Evolutionary conservation across 1,140 invertebrate genomes (phyloP).

Genomic region (Wiebesia pumilae): DNA sequence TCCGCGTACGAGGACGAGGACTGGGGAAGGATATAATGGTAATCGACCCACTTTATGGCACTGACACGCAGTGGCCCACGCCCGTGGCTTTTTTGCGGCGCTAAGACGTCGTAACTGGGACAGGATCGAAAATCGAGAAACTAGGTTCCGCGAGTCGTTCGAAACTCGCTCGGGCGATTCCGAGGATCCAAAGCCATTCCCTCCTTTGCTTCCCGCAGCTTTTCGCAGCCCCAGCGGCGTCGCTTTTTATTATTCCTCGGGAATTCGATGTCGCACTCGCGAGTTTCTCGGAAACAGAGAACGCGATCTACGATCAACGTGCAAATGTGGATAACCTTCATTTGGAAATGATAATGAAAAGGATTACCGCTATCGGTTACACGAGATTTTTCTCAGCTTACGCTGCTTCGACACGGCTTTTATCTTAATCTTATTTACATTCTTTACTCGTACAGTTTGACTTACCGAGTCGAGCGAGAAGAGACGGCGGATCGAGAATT

Average conservation of each 20-base stretch:
- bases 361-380: not conserved
- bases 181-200: not conserved
- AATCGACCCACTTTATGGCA: not conserved
- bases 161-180: not conserved
- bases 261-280: too few relatives aligned
- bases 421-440: not conserved
- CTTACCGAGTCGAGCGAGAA: not conserved
- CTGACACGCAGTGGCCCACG: not conserved
- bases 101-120: not conserved
- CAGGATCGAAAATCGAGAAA: not conserved
- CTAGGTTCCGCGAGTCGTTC: too few relatives aligned
- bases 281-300: not conserved
- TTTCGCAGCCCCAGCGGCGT: too few relatives aligned
- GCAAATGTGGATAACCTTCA: too few relatives aligned
- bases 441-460: not conserved
- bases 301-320: too few relatives aligned
- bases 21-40: not conserved
- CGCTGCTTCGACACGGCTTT: not conserved
- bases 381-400: not conserved
- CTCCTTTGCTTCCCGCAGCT: too few relatives aligned
- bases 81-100: too few relatives aligned
- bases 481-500: too few relatives aligned
- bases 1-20: not conserved
- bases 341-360: too few relatives aligned
- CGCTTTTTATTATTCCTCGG: too few relatives aligned